Conservation (phyloP, 2,113 vertebrate species). For the Scytalopus superciliaris region DNA sequence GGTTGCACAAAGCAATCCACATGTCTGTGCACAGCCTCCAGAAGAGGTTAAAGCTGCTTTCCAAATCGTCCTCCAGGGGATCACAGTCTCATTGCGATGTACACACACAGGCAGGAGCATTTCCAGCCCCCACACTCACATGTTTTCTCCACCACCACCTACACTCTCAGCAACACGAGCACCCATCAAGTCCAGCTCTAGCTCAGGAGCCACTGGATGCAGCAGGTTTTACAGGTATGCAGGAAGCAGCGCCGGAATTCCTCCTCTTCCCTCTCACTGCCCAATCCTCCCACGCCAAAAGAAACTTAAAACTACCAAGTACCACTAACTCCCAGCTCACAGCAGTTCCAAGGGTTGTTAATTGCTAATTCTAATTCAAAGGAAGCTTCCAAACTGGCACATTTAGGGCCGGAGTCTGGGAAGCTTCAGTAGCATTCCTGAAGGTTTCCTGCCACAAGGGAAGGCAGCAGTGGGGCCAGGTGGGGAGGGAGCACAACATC, state of each 20-base stretch:
- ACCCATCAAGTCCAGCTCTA: neutral
- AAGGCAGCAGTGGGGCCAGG: neutral
- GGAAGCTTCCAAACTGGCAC: fast-evolving
- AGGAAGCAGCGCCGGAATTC: neutral
- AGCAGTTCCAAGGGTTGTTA: neutral
- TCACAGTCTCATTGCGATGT: neutral
- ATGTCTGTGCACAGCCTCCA: neutral
- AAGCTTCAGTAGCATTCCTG: neutral
- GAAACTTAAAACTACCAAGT: neutral
- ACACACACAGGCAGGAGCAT: neutral
- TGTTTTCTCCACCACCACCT: neutral
- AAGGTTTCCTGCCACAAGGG: neutral
- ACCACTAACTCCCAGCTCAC: neutral
- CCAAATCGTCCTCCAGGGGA: neutral
- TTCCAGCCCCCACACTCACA: neutral
- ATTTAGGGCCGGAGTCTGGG: neutral
- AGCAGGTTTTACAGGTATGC: constrained; percentile 6
- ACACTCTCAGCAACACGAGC: neutral
- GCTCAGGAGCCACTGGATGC: neutral
- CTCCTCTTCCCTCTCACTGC: neutral
- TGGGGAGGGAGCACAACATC: neutral
- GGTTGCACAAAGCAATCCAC: neutral
- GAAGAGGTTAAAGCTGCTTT: neutral
- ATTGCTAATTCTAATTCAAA: neutral
- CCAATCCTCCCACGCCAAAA: neutral